phyloP scores from a whole-genome alignment of 2,797 vertebrate genomes.

The Danio jaintianensis region DNA sequence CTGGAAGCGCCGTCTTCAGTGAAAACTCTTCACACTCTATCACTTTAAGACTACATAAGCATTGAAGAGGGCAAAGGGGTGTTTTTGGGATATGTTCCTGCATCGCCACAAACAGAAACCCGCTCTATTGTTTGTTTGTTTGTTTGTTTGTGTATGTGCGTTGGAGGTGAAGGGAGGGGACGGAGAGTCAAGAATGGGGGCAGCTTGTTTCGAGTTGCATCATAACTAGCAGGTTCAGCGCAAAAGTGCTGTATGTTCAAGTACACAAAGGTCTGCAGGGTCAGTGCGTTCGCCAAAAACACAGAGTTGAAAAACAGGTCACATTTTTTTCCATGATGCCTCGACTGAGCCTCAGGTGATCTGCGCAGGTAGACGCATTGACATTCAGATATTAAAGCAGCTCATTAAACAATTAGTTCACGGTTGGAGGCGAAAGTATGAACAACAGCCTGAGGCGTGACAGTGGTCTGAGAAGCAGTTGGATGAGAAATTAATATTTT shows the following conservation, averaged over 20 bases:
- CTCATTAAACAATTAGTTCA: slow-evolving; percentile 43
- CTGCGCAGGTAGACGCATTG: slow-evolving; percentile 38
- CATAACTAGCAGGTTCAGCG: slow-evolving; percentile 12
- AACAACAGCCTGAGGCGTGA: slow-evolving; percentile 27
- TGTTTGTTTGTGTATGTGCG: slow-evolving; percentile 25
- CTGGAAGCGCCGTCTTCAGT: neutral
- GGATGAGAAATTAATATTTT: neutral
- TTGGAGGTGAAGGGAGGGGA: slow-evolving; percentile 4
- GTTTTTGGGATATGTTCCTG: neutral
- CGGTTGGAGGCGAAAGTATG: slow-evolving; percentile 6
- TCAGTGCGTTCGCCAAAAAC: neutral
- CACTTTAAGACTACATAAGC: neutral
- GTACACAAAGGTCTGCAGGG: slow-evolving; percentile 41
- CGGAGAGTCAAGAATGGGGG: slow-evolving; percentile 30
- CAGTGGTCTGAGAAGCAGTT: neutral
- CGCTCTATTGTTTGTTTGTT: slow-evolving; percentile 8
- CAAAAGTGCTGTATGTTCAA: slow-evolving; percentile 1
- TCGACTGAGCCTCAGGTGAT: slow-evolving; percentile 41
- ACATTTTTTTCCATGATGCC: slow-evolving; percentile 36
- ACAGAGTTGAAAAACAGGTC: slow-evolving; percentile 41
- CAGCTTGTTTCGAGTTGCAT: slow-evolving; percentile 56
- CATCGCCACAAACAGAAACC: neutral
- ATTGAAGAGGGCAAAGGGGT: neutral
- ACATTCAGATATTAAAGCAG: slow-evolving; percentile 40
- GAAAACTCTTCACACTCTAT: slow-evolving; percentile 5